phyloP scores from a whole-genome alignment of 2,888 invertebrate species.

The Linnaemya tessellans region DNA sequence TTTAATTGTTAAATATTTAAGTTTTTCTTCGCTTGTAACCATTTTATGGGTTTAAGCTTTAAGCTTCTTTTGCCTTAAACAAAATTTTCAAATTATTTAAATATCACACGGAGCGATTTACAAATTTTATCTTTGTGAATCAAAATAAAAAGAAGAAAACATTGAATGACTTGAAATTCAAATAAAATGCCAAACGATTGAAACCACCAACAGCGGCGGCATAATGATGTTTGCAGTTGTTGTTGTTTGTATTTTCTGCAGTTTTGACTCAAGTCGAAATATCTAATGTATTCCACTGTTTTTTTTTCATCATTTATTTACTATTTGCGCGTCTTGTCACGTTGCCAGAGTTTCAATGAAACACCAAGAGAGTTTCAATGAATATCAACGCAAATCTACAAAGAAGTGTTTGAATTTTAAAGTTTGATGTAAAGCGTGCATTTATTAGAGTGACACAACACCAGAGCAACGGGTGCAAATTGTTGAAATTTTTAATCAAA shows the following conservation, averaged over 20 bases:
- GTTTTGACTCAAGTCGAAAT: constrained; percentile 29
- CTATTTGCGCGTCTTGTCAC: constrained; percentile 70
- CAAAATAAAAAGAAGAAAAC: neutral
- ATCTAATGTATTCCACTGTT: neutral
- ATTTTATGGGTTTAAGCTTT: constrained; percentile 28
- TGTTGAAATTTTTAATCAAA: too few relatives aligned
- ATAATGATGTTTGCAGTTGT: constrained; percentile 44
- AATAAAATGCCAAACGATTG: constrained; percentile 45
- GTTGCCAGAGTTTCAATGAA: constrained; percentile 64
- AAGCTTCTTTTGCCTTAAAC: neutral
- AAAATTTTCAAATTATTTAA: constrained; percentile 43
- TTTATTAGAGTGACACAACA: too few relatives aligned
- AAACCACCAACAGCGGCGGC: constrained; percentile 12
- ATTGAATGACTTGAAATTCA: constrained; percentile 28
- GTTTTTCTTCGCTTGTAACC: neutral
- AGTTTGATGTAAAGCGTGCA: neutral
- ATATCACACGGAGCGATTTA: constrained; percentile 9
- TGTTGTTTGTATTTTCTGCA: constrained; percentile 17
- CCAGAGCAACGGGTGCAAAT: too few relatives aligned
- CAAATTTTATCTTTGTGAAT: neutral
- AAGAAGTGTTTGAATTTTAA: constrained; percentile 14
- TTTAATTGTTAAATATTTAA: constrained; percentile 22
- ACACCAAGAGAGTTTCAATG: constrained; percentile 5
- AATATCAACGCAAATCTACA: constrained; percentile 4
- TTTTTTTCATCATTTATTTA: constrained; percentile 29